Conservation (phyloP, 2,113 vertebrate genomes). For the Petrocephalus zakoni region DNA sequence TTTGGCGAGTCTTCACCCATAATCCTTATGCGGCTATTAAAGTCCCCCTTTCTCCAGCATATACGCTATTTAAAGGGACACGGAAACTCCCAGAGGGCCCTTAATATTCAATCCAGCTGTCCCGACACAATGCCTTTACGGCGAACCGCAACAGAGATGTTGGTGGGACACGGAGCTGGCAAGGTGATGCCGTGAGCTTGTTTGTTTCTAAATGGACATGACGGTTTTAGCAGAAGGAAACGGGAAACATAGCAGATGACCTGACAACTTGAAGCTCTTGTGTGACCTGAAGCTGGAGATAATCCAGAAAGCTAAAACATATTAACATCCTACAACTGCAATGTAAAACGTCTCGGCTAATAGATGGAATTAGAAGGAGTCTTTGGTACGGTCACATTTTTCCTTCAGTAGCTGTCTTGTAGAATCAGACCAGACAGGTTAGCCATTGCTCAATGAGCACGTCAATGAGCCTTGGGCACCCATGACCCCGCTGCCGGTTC, state of each 20-base stretch:
- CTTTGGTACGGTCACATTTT: not conserved
- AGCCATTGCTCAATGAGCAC: no score
- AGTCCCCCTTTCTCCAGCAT: constrained; percentile 53
- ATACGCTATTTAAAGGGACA: constrained; percentile 49
- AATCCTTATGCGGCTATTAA: constrained; percentile 32
- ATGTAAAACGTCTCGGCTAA: constrained; percentile 44
- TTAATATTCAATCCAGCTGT: constrained; percentile 67
- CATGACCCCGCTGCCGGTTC: not conserved
- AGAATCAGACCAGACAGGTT: no score
- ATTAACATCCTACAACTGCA: constrained; percentile 36
- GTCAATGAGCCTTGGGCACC: not conserved
- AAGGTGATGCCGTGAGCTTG: constrained; percentile 43
- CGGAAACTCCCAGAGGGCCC: constrained; percentile 39
- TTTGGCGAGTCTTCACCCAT: not conserved
- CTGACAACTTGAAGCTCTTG: constrained; percentile 45
- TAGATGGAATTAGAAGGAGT: not conserved
- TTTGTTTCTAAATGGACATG: constrained; percentile 64
- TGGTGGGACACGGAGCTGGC: not conserved
- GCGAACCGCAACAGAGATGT: constrained; percentile 18
- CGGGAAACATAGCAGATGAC: constrained; percentile 66
- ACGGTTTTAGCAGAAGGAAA: constrained; percentile 62
- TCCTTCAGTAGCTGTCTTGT: no score
- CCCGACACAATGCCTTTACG: constrained; percentile 24
- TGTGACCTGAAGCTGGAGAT: constrained; percentile 43
- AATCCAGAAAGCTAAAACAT: constrained; percentile 56